Percentiles rank a stretch among this genome's conserved stretches.
Evolutionary conservation across 2,888 invertebrate genomes (phyloP).

Genomic region (Argyra leucocephala): DNA sequence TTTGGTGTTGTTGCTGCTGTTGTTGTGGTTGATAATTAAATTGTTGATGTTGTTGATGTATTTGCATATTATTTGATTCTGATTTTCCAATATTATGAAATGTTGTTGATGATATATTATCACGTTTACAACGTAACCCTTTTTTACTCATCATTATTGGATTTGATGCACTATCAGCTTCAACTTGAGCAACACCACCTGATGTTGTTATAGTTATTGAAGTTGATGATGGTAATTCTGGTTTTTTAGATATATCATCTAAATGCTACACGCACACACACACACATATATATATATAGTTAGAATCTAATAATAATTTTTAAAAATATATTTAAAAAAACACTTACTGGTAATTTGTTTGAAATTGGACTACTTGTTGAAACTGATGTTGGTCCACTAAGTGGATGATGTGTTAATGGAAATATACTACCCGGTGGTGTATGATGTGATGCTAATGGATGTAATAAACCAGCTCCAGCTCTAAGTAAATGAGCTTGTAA

Average conservation of each 20-base stretch:
- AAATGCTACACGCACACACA: conserved; percentile 10
- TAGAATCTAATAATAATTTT: conserved; percentile 13
- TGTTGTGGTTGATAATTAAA: neutral
- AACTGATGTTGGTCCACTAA: conserved; percentile 20
- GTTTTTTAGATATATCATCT: conserved; percentile 13
- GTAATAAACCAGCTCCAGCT: conserved; percentile 44
- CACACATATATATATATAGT: neutral
- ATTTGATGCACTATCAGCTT: conserved; percentile 42
- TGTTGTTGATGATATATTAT: conserved; percentile 27
- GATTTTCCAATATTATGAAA: conserved; percentile 37
- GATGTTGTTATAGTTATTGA: conserved; percentile 22
- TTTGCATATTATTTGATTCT: neutral
- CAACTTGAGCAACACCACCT: conserved; percentile 35
- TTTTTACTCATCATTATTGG: conserved; percentile 25
- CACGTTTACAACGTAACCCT: conserved; percentile 19
- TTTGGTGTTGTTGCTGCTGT: neutral
- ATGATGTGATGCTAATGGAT: conserved; percentile 38
- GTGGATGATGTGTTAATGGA: conserved; percentile 34
- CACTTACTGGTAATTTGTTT: conserved; percentile 20
- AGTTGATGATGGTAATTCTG: conserved; percentile 21
- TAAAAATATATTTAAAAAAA: neutral
- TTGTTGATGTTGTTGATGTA: neutral
- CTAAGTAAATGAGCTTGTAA: conserved; percentile 70
- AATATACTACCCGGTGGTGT: conserved; percentile 34
- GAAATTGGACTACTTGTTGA: conserved; percentile 10